Conservation (phyloP, 2,888 invertebrate species). For the Myopa testacea region DNA sequence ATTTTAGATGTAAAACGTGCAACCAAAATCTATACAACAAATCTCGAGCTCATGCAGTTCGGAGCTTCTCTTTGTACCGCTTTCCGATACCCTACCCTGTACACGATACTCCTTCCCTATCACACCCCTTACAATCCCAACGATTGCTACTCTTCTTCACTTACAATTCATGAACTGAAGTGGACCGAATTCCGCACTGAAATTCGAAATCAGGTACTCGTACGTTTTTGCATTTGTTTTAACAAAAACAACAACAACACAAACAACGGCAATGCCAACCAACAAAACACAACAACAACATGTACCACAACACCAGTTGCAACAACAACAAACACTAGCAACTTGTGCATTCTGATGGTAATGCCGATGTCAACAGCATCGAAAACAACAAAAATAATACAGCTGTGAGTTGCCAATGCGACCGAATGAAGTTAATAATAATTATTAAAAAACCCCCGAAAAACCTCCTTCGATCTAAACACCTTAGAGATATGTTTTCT, state of each 20-base stretch:
- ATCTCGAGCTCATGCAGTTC: too few relatives aligned
- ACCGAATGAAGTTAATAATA: not conserved
- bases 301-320: not conserved
- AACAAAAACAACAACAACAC: too few relatives aligned
- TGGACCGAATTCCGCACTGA: not conserved
- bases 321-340: not conserved
- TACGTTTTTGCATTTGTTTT: not conserved
- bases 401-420: not conserved
- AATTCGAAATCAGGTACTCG: conserved; percentile 22
- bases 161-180: not conserved
- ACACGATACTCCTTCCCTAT: not conserved
- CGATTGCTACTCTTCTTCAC: not conserved
- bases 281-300: not conserved
- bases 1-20: too few relatives aligned
- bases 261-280: too few relatives aligned
- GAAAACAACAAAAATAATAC: not conserved
- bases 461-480: not conserved
- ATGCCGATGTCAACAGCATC: not conserved
- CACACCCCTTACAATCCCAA: not conserved
- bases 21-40: too few relatives aligned
- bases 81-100: too few relatives aligned
- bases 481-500: not conserved
- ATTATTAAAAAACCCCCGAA: not conserved
- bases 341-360: not conserved
- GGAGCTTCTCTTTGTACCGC: too few relatives aligned